Conservation (phyloP, 2,888 invertebrate species). For the Sesamia inferens region DNA sequence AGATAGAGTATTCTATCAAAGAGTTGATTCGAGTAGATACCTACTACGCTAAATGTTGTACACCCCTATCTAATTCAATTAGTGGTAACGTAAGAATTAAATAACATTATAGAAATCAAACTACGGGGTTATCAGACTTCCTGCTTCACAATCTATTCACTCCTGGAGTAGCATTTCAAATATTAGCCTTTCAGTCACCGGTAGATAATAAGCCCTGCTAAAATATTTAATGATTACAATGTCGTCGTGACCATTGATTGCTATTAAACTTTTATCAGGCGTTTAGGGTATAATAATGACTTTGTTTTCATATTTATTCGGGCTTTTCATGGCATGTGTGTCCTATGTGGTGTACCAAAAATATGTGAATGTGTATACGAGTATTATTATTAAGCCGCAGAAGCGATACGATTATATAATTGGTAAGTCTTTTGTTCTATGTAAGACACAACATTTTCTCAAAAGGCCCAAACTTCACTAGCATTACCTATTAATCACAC, state of each 20-base stretch:
- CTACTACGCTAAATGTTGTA: conserved; percentile 6
- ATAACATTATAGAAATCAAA: conserved; percentile 68
- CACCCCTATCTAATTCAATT: conserved; percentile 84
- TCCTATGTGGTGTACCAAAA: conserved; percentile 83
- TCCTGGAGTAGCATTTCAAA: conserved; percentile 1
- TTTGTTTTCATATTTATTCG: conserved; percentile 76
- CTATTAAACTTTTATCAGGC: conserved; percentile 11
- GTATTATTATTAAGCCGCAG: conserved; percentile 78
- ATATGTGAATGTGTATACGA: conserved; percentile 76
- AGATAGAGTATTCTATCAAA: neutral
- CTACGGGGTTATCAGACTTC: conserved; percentile 41
- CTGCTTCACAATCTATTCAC: conserved; percentile 21
- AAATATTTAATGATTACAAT: neutral
- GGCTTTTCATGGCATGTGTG: conserved; percentile 73
- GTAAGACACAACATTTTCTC: neutral
- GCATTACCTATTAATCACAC: neutral
- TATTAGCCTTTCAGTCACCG: neutral
- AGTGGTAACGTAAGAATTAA: conserved; percentile 71
- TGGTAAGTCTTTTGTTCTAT: conserved; percentile 72
- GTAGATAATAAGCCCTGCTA: neutral
- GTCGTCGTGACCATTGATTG: conserved; percentile 12
- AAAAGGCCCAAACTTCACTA: neutral
- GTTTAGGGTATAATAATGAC: conserved; percentile 69
- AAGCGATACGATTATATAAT: conserved; percentile 86
- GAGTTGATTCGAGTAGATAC: neutral